Evolutionary conservation across 2,113 vertebrate genomes (phyloP).

Genomic region (Dicerorhinus sumatrensis): DNA sequence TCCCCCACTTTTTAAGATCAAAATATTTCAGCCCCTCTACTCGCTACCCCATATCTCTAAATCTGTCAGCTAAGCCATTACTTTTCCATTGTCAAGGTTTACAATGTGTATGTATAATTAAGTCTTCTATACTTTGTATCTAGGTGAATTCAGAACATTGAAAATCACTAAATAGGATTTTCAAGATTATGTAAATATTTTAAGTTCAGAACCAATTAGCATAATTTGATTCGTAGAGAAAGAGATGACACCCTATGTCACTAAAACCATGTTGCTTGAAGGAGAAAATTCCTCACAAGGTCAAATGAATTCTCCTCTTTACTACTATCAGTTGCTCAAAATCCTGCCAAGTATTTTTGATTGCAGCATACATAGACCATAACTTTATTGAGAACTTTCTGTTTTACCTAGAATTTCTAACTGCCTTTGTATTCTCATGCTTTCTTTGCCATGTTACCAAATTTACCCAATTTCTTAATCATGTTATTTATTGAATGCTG

Average conservation of each 20-base stretch:
- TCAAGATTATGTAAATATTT: conserved; percentile 43
- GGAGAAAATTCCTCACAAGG: neutral
- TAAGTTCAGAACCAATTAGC: neutral
- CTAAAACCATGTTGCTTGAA: neutral
- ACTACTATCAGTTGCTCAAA: neutral
- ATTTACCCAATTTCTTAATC: neutral
- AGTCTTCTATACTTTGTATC: neutral
- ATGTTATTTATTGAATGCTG: neutral
- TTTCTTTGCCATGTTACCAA: neutral
- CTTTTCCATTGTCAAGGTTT: neutral
- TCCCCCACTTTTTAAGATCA: neutral
- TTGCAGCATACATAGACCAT: neutral
- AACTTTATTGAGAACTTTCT: neutral
- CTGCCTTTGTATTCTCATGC: neutral
- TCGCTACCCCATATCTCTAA: neutral
- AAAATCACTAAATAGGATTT: conserved; percentile 34
- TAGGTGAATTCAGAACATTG: conserved; percentile 30
- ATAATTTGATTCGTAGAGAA: conserved; percentile 11
- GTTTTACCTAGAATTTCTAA: conserved; percentile 18
- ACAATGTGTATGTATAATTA: neutral
- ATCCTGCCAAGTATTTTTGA: neutral
- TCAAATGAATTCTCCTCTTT: neutral
- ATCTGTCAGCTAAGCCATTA: neutral
- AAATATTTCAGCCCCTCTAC: neutral
- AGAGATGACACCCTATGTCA: neutral